phyloP scores from a whole-genome alignment of 2,888 invertebrate species.

The Imbricaverruca yamaguchii region DNA sequence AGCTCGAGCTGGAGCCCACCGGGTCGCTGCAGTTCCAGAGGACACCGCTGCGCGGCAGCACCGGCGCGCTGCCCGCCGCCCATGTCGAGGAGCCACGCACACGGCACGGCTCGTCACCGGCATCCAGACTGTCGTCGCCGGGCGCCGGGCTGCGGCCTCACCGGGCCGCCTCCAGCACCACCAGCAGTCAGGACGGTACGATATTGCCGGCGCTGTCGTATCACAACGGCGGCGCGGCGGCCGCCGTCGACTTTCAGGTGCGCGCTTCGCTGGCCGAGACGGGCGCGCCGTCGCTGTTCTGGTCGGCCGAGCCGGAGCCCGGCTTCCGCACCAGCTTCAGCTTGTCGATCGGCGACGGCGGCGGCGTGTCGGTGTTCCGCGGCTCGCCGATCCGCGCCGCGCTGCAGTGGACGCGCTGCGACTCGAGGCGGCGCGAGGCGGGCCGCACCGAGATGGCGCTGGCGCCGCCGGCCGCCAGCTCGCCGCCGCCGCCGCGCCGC shows the following conservation, averaged over 20 bases:
- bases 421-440: neutral
- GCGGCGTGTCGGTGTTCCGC: neutral
- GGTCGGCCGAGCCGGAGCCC: neutral
- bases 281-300: neutral
- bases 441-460: neutral
- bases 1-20: neutral
- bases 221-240: too few species aligned
- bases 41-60: conserved; percentile 18
- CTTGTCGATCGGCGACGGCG: conserved; percentile 3
- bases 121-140: neutral
- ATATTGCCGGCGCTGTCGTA: neutral
- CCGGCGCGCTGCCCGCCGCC: neutral
- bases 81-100: neutral
- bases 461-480: neutral
- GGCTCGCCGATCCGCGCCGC: neutral
- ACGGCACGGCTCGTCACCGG: conserved; percentile 3
- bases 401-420: conserved; percentile 13
- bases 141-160: neutral
- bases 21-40: neutral
- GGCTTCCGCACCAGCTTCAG: conserved; percentile 4
- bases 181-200: neutral
- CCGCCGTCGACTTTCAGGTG: conserved; percentile 6
- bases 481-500: neutral
- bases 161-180: neutral
- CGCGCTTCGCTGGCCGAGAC: conserved; percentile 10